phyloP scores from a whole-genome alignment of 2,888 invertebrate species.

The Cosmopolites sordidus region DNA sequence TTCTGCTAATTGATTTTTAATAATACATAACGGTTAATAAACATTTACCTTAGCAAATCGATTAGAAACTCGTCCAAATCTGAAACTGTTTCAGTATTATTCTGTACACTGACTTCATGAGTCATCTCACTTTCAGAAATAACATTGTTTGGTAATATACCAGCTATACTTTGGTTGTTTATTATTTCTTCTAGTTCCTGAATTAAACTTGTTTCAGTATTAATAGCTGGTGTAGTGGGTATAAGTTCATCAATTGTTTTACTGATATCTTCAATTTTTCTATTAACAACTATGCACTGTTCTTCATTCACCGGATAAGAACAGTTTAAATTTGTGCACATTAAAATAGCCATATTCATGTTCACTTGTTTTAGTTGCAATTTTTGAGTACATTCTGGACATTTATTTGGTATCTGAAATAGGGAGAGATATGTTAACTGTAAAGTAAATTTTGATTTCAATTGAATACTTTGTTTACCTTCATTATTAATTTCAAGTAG shows the following conservation, averaged over 20 bases:
- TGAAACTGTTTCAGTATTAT: background rate
- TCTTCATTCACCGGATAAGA: constrained; percentile 30
- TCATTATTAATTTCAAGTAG: no score
- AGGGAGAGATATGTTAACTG: no score
- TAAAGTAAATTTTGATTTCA: no score
- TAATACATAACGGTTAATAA: background rate
- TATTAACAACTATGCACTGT: constrained; percentile 28
- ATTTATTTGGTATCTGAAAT: constrained; percentile 16
- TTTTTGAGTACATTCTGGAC: constrained; percentile 30
- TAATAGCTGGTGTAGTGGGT: no score
- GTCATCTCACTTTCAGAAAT: background rate
- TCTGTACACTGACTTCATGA: background rate
- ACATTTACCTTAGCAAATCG: constrained; percentile 5
- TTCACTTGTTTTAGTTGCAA: constrained; percentile 33
- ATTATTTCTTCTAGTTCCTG: constrained; percentile 10
- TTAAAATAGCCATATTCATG: constrained; percentile 29
- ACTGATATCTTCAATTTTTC: constrained; percentile 28
- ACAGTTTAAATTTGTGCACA: constrained; percentile 32
- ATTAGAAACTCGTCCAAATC: constrained; percentile 7
- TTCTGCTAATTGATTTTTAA: background rate
- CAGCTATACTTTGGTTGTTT: background rate
- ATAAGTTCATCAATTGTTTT: constrained; percentile 5
- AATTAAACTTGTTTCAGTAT: constrained; percentile 3
- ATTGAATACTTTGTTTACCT: no score
- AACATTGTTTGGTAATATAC: background rate